Base-by-base conservation (phyloP, 2,797 vertebrate genomes). In the Sternarchorhynchus goeldii region DNA sequence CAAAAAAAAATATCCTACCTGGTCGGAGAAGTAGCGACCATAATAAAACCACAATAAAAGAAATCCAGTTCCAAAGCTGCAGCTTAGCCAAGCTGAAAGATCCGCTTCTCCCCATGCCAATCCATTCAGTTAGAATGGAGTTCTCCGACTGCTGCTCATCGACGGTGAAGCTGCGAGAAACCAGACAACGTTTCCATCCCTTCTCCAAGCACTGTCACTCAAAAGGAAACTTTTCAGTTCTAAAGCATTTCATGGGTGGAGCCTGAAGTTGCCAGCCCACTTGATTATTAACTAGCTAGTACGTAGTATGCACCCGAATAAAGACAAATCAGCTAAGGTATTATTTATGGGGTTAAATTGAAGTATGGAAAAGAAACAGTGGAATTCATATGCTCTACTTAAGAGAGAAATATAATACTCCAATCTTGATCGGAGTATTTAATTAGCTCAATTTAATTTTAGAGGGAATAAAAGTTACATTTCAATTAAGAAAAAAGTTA, bases 91-190 rank as follows among this genome's bases (percentile, higher is more conserved):
- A 90, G 92, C 88, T 92, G 82, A 91, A 90, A 88, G 91, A 86
- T 93, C 92, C 91, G 92, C 93, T 93, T 93, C 90, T 93, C 93
- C 94, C 93, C 94, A 95, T 94, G 86, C 92, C 94, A 94, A 93
- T 91, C 93, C 94, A 94, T 94, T 89, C 94, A 94, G 89, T 93
- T 94, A 89, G 90, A 92, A 91, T 93, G 92, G 91, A 91, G 90
- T 79, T 88, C 86, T 87, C 89, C 88, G 86, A 88, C 91, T 93
- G 85, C 91, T 92, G 85, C 90, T 91, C 89, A 87, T 90, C 88
- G 88, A 88, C 90, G 86, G 87, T 88, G 88, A 70, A 82, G 90
- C 90, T 93, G 92, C 87, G 90, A 89, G 82, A 89, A 92, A 92
- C 88, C 90, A 91, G 81, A 84, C 86, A 88, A 90, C 86, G 87